Evolutionary conservation across 2,888 invertebrate genomes (phyloP), one percentile per base, ranked within the genome.

Genomic region (Polydrusus pterygomalis): DNA sequence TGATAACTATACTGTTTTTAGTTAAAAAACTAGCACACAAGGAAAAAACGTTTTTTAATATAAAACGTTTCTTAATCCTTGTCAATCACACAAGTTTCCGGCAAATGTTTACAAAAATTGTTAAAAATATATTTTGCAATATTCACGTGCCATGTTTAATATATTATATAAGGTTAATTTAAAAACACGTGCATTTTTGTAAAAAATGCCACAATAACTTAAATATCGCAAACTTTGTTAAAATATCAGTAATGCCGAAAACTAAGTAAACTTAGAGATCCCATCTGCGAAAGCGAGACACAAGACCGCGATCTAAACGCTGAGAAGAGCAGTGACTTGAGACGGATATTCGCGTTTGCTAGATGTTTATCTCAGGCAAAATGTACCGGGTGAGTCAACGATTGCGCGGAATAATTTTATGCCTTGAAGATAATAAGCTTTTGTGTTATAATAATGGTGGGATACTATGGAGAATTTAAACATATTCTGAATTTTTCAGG

Each of bases 11-110:
- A 54, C 20, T 47, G 54, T 54, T 58, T 43, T 58, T n/a, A 18
- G 58, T 58, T 60, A 69, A 58, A 69, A 69, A 69, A 69, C 45
- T 69, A 69, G 58, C 15, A 45, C 15, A 43, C 68, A 51, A 58
- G 58, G 45, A 69, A 69, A 56, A 47, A 15, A 45, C 30, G 45
- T 45, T 25, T 54, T 17, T 30, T 47, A 13, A 11, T 30, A 15
- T 10, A 68, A 54, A 56, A 68, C 68, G 40, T 20, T 8, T 1
- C 17, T 17, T 10, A 34, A 25, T 58, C 68, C 56, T 69, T 20
- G 45, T n/a, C 51, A 40, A 69, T 69, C 68, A 69, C 68, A 69
- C 68, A 8, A 58, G 43, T 43, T 58, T 17, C 17, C 40, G 58
- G 68, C 68, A 34, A 49, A 54, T 54, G 11, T 54, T 54, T 54